A percentile compares a stretch with the other conserved stretches of the same genome.
phyloP scores from a whole-genome alignment of 2,113 vertebrate species.

The Colius striatus region DNA sequence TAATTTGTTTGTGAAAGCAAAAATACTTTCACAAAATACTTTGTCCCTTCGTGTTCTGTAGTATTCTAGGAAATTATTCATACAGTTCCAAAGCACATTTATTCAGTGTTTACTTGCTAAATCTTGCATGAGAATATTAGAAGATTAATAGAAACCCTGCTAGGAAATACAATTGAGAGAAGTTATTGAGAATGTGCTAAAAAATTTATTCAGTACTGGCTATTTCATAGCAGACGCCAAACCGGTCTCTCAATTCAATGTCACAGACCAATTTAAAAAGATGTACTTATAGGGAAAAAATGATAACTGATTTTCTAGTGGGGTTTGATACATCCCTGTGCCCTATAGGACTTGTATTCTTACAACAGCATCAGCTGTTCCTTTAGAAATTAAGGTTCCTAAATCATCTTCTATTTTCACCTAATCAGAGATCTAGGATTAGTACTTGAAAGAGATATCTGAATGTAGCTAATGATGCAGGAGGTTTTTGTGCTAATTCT shows the following conservation, averaged over 20 bases:
- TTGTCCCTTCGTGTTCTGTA: background rate
- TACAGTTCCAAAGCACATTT: slow-evolving; percentile 17
- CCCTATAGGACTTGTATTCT: background rate
- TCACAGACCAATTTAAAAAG: background rate
- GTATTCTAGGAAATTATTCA: slow-evolving; percentile 41
- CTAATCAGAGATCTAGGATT: background rate
- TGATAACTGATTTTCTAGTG: background rate
- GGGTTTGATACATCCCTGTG: background rate
- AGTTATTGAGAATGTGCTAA: slow-evolving; percentile 6
- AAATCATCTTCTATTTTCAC: background rate
- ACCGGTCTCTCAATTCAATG: background rate
- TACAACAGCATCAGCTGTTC: background rate
- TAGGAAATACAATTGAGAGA: slow-evolving; percentile 15
- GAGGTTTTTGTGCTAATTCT: background rate
- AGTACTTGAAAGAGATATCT: background rate
- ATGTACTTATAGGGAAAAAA: background rate
- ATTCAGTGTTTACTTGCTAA: slow-evolving; percentile 52
- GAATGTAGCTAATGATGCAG: background rate
- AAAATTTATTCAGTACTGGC: slow-evolving; percentile 19
- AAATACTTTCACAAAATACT: slow-evolving; percentile 35
- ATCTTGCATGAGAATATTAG: slow-evolving; percentile 58
- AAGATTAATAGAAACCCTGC: slow-evolving; percentile 26
- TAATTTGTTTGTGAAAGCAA: slow-evolving; percentile 53
- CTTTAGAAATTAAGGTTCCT: background rate
- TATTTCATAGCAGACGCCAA: background rate